Evolutionary conservation across 30 jellyfish, hydroid and myxozoan genomes (phyloP).

Genomic region (Pelagia noctiluca): DNA sequence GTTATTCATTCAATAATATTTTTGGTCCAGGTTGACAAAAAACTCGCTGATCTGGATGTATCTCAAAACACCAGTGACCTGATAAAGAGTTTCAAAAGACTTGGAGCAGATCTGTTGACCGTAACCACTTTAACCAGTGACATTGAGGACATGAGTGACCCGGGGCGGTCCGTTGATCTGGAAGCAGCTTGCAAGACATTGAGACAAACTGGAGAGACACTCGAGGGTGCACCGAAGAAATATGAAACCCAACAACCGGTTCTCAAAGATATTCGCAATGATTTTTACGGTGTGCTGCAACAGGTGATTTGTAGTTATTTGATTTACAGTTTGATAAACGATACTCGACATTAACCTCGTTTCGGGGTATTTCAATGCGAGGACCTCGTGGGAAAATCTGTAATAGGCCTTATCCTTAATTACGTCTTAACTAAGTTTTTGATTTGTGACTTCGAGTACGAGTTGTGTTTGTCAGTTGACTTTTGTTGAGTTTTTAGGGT

Average conservation of each 20-base stretch:
- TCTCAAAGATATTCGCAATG: constrained; percentile 62
- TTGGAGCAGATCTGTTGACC: constrained; percentile 71
- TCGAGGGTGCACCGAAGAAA: constrained; percentile 65
- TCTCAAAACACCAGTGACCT: constrained; percentile 61
- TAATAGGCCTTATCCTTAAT: no score
- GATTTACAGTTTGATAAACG: no score
- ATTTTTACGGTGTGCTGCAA: constrained; percentile 64
- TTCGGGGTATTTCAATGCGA: no score
- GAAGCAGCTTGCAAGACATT: constrained; percentile 77
- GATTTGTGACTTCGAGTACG: no score
- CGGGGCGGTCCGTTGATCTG: constrained; percentile 55
- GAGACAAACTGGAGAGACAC: constrained; percentile 70
- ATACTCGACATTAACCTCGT: no score
- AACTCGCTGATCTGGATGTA: constrained; percentile 63
- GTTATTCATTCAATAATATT: not conserved
- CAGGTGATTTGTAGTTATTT: no score
- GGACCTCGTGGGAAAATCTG: no score
- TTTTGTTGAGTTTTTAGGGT: no score
- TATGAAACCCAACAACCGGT: constrained; percentile 65
- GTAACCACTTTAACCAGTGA: constrained; percentile 78
- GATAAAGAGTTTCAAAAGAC: constrained; percentile 68
- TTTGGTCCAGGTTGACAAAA: constrained; percentile 47
- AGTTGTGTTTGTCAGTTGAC: no score
- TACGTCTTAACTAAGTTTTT: no score
- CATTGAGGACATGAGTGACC: constrained; percentile 79